Evolutionary conservation across 1,140 invertebrate species (phyloP), one percentile per base, ranked within the genome.

Genomic region (Belonocnema kinseyi): DNA sequence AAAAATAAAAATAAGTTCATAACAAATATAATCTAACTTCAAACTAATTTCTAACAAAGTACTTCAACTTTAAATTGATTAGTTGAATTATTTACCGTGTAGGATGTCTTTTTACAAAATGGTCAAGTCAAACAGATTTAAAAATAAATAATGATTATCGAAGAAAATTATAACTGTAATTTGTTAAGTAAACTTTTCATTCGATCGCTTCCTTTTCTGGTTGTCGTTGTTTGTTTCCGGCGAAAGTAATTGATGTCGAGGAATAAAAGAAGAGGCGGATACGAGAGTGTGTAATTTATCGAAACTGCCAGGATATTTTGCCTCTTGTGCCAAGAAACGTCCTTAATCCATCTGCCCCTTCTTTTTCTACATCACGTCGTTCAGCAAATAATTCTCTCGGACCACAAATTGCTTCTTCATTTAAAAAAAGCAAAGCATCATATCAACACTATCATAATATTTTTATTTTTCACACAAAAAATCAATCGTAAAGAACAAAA

Each of bases 291-390:
- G 61, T 66, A 33, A 66, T 66, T 66, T 66, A 66, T 66, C 61
- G 61, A 66, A 66, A 66, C 33, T 33, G 14, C 61, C 33, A 66
- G 61, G 61, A 66, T 66, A 66, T 66, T 66, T 66, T 66, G 61
- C 40, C 61, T 66, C 61, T 66, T 46, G 26, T 33, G 61, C 26
- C 26, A 66, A 66, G 33, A 66, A 66, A 66, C 61, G 40, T 66
- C 33, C 61, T 66, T 33, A n/a, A 66, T 66, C 40, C 61, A 16
- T 40, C 61, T 33, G 61, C 33, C 58, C 33, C 26, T 66, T 66
- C 33, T 66, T 66, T 66, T 66, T 46, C 61, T n/a, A 33, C 61
- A 14, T 66, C 26, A 66, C 40, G 26, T 66, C 61, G 40, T n/a
- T 66, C 61, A 66, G 21, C 33, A 66, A 66, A 66, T 33, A 21